phyloP scores from a whole-genome alignment of 35 echinoderm and acorn worm genomes.

The Eucidaris tribuloides region DNA sequence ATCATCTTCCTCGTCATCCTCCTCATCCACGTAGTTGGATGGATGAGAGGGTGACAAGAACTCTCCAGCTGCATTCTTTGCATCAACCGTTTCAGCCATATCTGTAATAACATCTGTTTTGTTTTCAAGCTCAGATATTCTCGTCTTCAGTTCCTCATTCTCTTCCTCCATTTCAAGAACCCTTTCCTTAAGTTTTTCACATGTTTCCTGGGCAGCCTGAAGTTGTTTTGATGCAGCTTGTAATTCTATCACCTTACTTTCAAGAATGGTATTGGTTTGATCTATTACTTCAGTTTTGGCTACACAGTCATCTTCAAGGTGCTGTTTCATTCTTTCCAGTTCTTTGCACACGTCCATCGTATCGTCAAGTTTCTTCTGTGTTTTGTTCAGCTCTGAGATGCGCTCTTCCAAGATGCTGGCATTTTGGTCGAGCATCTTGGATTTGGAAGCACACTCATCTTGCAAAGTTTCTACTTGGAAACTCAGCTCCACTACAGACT shows the following conservation, averaged over 20 bases:
- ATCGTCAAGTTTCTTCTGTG: conserved; percentile 9
- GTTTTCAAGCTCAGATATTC: background rate
- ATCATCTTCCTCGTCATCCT: conserved; percentile 1
- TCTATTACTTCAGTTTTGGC: background rate
- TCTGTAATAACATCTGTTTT: background rate
- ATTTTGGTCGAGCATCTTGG: background rate
- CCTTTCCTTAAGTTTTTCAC: background rate
- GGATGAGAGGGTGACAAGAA: background rate
- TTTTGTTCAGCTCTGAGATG: background rate
- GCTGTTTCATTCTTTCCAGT: conserved; percentile 2
- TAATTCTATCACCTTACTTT: conserved; percentile 7
- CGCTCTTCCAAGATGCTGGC: background rate
- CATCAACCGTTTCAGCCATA: too few species aligned
- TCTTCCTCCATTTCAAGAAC: background rate
- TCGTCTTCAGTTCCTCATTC: background rate
- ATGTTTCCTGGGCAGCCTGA: background rate
- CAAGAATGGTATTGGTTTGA: background rate
- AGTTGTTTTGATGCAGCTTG: background rate
- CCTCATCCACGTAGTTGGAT: background rate
- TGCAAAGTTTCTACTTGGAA: background rate
- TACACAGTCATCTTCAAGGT: conserved; percentile 19
- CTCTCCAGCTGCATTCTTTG: background rate
- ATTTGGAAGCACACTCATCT: background rate
- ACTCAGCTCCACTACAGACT: conserved; percentile 20
- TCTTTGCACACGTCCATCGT: background rate